Base-by-base conservation (phyloP, 2,888 invertebrate species). In the Cosmia trapezina region DNA sequence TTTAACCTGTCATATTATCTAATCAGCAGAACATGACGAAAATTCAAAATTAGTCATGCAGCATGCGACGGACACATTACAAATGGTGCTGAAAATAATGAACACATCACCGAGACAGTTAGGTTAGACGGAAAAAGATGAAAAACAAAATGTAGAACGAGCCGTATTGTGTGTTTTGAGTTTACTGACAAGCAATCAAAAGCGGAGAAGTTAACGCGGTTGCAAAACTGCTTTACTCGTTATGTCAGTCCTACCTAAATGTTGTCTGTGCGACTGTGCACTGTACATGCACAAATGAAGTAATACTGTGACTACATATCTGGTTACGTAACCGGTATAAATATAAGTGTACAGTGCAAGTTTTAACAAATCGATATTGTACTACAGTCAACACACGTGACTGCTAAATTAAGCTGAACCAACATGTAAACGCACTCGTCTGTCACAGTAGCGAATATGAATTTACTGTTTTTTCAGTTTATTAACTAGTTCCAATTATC, bases 1-100 rank as follows among this genome's bases (percentile, higher is more conserved):
- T 89, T 87, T 86, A 86, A 87, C 70, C 78, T 81, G 85, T 86
- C 82, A 81, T 74, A 81, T 88, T 87, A 89, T 86, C 83, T 86
- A 85, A 89, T 88, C 82, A 79, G 78, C 68, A 84, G 80, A 85
- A 86, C 84, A 78, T 70, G 80, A 84, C 76, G 74, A 85, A 85
- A 86, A 84, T 80, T 85, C 71, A 56, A 85, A 85, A 87, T 88
- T 85, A 81, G 87, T 87, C 83, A 85, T 85, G 82, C 80, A 78
- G 82, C 82, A 63, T 73, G 65, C 67, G 73, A 56, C 61, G 33
- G 68, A 71, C 78, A 77, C 72, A 67, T 81, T 81, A 83, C 80
- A 85, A 85, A 87, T 83, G 66, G 74, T 70, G 74, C 73, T 73
- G 62, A 79, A 75, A 68, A 88, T 86, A 83, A 80, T 84, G 78